Conservation (phyloP, 1,140 invertebrate species). For the Drosophila tropicalis region DNA sequence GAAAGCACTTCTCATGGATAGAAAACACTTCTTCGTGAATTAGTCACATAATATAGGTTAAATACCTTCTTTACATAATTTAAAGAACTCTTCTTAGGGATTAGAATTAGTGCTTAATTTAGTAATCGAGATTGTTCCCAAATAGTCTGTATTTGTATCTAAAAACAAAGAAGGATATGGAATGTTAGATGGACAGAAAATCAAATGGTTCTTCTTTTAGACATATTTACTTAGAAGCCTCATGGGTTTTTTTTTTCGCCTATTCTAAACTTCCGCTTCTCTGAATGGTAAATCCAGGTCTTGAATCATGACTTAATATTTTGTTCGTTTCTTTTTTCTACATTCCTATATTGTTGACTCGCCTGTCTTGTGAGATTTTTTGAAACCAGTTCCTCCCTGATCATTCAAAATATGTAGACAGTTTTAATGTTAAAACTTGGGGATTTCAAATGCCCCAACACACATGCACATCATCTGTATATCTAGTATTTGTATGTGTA, state of each 20-base stretch:
- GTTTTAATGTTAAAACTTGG: background rate
- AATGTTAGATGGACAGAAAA: too few species aligned
- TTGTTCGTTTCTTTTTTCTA: background rate
- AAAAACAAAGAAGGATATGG: too few species aligned
- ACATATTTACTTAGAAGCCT: too few species aligned
- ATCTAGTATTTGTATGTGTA: background rate
- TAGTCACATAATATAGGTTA: too few species aligned
- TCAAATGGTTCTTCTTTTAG: too few species aligned
- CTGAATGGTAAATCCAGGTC: background rate
- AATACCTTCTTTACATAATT: too few species aligned
- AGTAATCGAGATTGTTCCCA: too few species aligned
- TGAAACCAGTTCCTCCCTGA: background rate
- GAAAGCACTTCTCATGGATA: too few species aligned
- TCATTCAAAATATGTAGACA: background rate
- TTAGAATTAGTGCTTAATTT: too few species aligned
- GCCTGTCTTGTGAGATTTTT: conserved; percentile 1
- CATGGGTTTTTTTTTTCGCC: background rate
- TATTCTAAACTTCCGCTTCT: background rate
- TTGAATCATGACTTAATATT: background rate
- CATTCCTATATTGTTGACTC: background rate
- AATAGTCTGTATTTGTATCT: too few species aligned
- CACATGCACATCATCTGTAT: background rate
- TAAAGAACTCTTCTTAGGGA: too few species aligned
- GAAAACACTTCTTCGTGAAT: too few species aligned
- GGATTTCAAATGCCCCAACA: background rate